Evolutionary conservation across 35 echinoderm and acorn worm genomes (phyloP).

Genomic region (Strongylocentrotus purpuratus): DNA sequence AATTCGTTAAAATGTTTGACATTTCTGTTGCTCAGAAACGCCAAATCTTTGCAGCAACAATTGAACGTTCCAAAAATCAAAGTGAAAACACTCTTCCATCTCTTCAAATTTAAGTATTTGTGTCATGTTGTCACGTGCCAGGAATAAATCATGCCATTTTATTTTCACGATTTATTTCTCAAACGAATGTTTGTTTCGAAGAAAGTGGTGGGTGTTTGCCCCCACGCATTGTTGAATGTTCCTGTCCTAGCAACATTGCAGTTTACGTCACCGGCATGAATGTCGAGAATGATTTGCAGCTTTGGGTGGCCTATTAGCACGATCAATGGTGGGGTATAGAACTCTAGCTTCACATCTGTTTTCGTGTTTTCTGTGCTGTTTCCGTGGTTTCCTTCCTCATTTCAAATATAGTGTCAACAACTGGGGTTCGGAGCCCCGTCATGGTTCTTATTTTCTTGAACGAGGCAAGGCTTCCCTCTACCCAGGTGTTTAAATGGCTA

Average conservation of each 20-base stretch:
- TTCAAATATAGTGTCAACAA: no score
- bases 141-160: not conserved
- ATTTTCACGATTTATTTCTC: not conserved
- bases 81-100: not conserved
- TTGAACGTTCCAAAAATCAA: not conserved
- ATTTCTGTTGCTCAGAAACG: not conserved
- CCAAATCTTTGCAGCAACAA: not conserved
- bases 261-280: not conserved
- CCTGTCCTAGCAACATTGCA: not conserved
- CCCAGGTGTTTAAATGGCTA: no score
- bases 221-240: not conserved
- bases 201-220: not conserved
- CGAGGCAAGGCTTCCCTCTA: no score
- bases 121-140: not conserved
- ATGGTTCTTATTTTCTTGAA: no score
- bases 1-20: no score
- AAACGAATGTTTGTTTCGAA: conserved; percentile 12
- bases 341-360: not conserved
- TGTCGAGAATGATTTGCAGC: not conserved
- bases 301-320: not conserved
- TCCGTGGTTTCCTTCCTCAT: not conserved
- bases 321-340: not conserved
- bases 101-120: not conserved
- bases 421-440: no score
- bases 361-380: not conserved